Percentiles rank a stretch among this genome's conserved stretches.
Conservation (phyloP, 2,113 vertebrate genomes). For the Natator depressus region DNA sequence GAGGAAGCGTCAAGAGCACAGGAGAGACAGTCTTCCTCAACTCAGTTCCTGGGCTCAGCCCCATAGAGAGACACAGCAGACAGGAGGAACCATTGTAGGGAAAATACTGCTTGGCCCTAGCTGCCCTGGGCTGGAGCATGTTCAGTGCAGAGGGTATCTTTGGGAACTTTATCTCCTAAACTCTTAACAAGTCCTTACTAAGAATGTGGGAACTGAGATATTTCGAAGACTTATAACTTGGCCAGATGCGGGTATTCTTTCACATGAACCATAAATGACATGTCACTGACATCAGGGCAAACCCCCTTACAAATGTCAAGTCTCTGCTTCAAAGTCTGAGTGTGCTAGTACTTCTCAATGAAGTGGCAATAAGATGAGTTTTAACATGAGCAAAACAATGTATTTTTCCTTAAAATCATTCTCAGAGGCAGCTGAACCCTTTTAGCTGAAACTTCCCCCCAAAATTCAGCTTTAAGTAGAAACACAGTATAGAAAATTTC, state of each 20-base stretch:
- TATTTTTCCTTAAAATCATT: not conserved
- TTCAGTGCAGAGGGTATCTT: not conserved
- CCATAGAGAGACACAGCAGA: not conserved
- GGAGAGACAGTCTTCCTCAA: not conserved
- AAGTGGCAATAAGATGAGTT: not conserved
- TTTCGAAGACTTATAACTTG: not conserved
- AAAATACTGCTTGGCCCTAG: not conserved
- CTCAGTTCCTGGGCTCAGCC: not conserved
- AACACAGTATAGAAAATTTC: not conserved
- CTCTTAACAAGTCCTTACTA: not conserved
- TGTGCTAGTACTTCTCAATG: not conserved
- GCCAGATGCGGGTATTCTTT: not conserved
- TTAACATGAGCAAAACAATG: not conserved
- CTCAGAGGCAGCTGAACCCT: not conserved
- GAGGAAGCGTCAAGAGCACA: not conserved
- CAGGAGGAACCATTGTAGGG: accelerated
- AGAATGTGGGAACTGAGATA: not conserved
- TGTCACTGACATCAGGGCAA: not conserved
- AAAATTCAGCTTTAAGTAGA: not conserved
- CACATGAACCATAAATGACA: not conserved
- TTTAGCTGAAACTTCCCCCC: not conserved
- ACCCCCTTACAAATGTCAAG: not conserved
- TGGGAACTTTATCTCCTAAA: not conserved
- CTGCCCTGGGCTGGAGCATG: not conserved
- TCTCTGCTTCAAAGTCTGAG: not conserved